Evolutionary conservation across 1,140 invertebrate genomes (phyloP), one percentile per base, ranked within the genome.

Genomic region (Drosophila nebulosa): DNA sequence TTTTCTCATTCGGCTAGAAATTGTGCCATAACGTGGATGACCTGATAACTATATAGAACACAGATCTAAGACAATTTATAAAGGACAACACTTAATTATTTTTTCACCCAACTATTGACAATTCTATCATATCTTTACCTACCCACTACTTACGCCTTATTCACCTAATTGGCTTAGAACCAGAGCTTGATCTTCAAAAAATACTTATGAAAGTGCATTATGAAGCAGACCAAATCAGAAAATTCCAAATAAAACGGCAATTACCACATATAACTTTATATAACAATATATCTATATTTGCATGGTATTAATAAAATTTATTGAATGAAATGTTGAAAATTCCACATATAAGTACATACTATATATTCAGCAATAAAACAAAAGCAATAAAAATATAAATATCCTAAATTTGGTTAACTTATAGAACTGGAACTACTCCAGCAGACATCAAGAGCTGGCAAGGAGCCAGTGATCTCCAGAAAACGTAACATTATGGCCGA

Each of bases 291-390:
- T 36, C 60, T 65, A 65, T 61, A 74, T 59, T 74, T 55, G 63
- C 26, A 61, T 61, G 63, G 39, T 74, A 74, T 52, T 67, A 55
- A 32, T 74, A 74, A 63, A 74, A 18, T 51, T 74, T 74, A 74
- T 32, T 27, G 52, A 39, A 36, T 61, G 18, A 51, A 66, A 74
- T 70, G 80, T 65, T 74, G 51, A 61, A 50, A 70, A 71, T 42
- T 67, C 51, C 58, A 62, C 22, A 73, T 81, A 81, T 88, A 85
- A 88, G 81, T 70, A 88, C 74, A 59, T 75, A 88, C 66, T 32
- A 71, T 86, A 85, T 21, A 58, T 18, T 58, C 12, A 21, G 27
- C 14, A 35, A 77, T 81, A 61, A 62, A 24, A 65, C 4, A 24
- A 53, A 1, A 55, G 27, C 7, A 30, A 30, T 30, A 32, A 35